These are phyloP conservation scores for Brevimyrus niger DNA, from an alignment of 2,113 vertebrate genomes.

Conservation along the genomic window DNA sequence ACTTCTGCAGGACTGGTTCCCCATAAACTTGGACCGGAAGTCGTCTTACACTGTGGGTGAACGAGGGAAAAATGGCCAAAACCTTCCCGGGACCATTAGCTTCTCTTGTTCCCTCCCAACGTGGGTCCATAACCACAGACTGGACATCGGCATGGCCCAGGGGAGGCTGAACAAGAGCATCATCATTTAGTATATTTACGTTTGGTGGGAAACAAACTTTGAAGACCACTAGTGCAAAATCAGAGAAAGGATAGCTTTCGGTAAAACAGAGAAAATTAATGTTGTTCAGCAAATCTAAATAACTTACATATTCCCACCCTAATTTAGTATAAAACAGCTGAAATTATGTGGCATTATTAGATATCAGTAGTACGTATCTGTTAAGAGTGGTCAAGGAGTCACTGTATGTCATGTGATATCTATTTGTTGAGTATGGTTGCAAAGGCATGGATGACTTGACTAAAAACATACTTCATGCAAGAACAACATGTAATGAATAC, in stretches of 20 bases:
- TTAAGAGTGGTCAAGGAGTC: background rate
- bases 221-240: background rate
- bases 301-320: background rate
- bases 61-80: background rate
- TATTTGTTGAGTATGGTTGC: background rate
- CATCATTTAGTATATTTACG: background rate
- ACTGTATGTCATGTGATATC: background rate
- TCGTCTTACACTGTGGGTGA: background rate
- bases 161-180: background rate
- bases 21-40: background rate
- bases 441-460: background rate
- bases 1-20: conserved; percentile 9
- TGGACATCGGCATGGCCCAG: background rate
- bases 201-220: background rate
- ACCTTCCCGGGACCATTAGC: background rate
- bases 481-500: background rate
- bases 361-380: background rate
- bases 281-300: background rate
- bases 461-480: background rate
- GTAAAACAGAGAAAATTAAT: background rate
- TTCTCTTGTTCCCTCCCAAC: background rate
- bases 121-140: background rate
- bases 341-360: background rate
- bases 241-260: background rate
- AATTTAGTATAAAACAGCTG: background rate